Base-by-base conservation (phyloP, 1,140 invertebrate species). In the Dendrolimus punctatus region DNA sequence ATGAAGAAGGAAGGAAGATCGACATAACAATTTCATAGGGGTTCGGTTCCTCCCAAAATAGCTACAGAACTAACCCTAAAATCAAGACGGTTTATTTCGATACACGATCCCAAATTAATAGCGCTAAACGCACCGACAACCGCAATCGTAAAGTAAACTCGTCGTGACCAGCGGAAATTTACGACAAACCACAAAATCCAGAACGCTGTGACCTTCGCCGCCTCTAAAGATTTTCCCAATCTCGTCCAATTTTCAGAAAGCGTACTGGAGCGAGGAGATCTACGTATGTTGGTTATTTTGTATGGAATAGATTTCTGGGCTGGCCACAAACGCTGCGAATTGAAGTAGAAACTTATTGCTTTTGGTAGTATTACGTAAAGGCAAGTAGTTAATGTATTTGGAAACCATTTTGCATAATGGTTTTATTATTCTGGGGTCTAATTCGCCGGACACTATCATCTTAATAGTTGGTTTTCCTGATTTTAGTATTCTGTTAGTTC, bases 81-180 rank as follows among this genome's bases (percentile, higher is more conserved):
- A 23, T 23, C 23, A 23, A 23, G 23, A 23, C 23, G 23, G 41
- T 53, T 57, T 53, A 53, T 42, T 55, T 43, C 10, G 36, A 49
- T 38, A 52, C 50, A 39, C 10, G 10, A 55, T 52, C 23, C 37
- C 40, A 59, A 57, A 66, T 69, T 63, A 65, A 69, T 63, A 57
- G 50, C 50, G 41, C 40, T 59, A 48, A 60, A 49, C 51, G 51
- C 43, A 49, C 46, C 44, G 51, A 47, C 39, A 47, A 58, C 58
- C 60, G 46, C 62, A 66, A 55, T 68, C 60, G 55, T 68, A 68
- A 64, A 68, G 59, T 55, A 59, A 64, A 54, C 45, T 51, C 39
- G 44, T 49, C 55, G 59, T 58, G 64, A 61, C 60, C 57, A 52
- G 49, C 50, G 39, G 43, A 51, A 65, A 70, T 66, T 72, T 69